A percentile compares a stretch with the other conserved stretches of the same genome.
phyloP scores from a whole-genome alignment of 2,797 vertebrate species.

The Chrysocyon brachyurus region DNA sequence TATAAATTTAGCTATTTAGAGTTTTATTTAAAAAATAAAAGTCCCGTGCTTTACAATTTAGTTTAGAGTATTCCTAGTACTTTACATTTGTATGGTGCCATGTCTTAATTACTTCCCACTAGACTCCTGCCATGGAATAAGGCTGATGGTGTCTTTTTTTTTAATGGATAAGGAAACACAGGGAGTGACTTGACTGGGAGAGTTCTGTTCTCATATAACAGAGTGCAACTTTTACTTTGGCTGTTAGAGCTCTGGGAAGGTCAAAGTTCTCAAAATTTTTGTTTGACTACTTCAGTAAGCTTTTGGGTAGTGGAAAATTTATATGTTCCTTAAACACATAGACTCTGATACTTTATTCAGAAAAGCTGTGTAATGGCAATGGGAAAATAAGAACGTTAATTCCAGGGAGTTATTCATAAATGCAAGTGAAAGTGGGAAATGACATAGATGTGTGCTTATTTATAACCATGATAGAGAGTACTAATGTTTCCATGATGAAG shows the following conservation, averaged over 20 bases:
- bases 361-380: background rate
- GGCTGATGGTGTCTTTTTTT: background rate
- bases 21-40: conserved; percentile 6
- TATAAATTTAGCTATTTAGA: background rate
- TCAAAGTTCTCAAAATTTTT: background rate
- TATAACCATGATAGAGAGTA: background rate
- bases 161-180: background rate
- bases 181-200: background rate
- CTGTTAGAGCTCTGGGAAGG: background rate
- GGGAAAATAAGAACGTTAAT: background rate
- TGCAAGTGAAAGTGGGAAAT: background rate
- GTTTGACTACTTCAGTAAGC: background rate
- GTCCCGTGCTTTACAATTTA: background rate
- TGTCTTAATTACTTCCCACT: background rate
- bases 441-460: background rate
- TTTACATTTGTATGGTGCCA: background rate
- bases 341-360: background rate
- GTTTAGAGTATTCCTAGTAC: background rate
- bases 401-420: conserved; percentile 1
- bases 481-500: background rate
- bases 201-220: background rate
- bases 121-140: background rate
- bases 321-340: background rate
- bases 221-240: background rate
- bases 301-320: background rate